phyloP scores from a whole-genome alignment of 2,113 vertebrate genomes.

The Chaetorhynchus papuensis region DNA sequence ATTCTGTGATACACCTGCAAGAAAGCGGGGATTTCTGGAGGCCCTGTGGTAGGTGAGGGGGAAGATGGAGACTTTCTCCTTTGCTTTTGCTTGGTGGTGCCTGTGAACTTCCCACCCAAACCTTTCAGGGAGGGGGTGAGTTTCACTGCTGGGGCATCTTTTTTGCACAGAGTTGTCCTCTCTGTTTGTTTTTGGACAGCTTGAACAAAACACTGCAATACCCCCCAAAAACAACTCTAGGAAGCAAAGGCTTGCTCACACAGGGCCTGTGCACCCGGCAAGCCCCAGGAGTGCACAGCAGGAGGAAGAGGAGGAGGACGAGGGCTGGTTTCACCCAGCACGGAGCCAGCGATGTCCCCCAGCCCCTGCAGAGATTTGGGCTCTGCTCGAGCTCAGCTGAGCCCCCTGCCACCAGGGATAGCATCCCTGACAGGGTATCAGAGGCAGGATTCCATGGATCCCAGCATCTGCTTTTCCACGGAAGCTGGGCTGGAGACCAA shows the following conservation, averaged over 20 bases:
- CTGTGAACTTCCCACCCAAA: neutral
- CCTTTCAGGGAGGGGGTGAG: neutral
- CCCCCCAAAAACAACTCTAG: neutral
- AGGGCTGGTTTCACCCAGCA: neutral
- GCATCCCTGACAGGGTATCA: neutral
- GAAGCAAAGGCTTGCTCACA: neutral
- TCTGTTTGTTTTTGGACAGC: neutral
- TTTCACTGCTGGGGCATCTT: neutral
- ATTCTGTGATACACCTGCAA: neutral
- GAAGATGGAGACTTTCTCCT: neutral
- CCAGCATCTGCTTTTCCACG: rapidly evolving
- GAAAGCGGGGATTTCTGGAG: neutral
- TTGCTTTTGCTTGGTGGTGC: neutral
- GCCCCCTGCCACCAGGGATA: neutral
- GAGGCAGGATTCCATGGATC: neutral
- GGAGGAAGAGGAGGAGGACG: neutral
- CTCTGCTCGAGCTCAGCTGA: neutral
- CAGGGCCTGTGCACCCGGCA: neutral
- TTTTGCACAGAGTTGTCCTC: neutral
- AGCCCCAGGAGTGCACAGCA: neutral
- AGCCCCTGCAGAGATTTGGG: neutral
- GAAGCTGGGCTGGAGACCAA: neutral
- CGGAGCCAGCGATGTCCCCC: rapidly evolving
- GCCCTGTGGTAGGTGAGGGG: rapidly evolving
- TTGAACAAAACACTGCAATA: neutral